Base-by-base conservation (phyloP, 2,888 invertebrate genomes). In the Drosophila falleni region DNA sequence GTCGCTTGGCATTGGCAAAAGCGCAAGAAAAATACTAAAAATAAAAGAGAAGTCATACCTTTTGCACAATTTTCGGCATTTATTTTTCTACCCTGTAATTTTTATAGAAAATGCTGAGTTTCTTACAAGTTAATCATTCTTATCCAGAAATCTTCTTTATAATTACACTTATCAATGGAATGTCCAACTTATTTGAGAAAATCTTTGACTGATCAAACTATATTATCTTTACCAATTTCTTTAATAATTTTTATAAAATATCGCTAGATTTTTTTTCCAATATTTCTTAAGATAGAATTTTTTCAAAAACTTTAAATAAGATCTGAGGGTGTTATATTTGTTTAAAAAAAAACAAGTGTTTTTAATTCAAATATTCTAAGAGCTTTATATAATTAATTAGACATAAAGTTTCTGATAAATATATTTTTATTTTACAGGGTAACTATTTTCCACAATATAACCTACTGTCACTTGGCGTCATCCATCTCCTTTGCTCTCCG, bases 1-100 rank as follows among this genome's bases (percentile, higher is more conserved):
- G 86, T 66, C 71, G 77, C 84, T 35, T 55, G 51, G 55, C 63
- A 23, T 46, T 37, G 51, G 65, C 68, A 80, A 76, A 71, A 75
- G 76, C 39, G 55, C 39, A 33, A 51, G 15, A 29, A 58, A 51
- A 59, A 50, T 19, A 15, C 3, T 3, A 47, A 47, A 5, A 39
- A 19, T n/a, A 13, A 55, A 46, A 61, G n/a, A 35, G 5, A 42
- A 19, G 31, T 46, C 15, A 26, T 4, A 47, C 6, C 49, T 29
- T 13, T 46, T 3, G 19, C 15, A 19, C 10, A 47, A 49, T 44
- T 44, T 72, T 70, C 41, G 37, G 31, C 55, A 39, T n/a, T 16
- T 10, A 16, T 13, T 51, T 16, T 15, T 1, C 35, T 72, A 59
- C 66, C 50, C 71, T 72, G 26, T 47, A 55, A 44, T 9, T 9